These are phyloP conservation scores for Amiota minor DNA, from an alignment of 2,888 invertebrate species.

Conservation along the genomic window DNA sequence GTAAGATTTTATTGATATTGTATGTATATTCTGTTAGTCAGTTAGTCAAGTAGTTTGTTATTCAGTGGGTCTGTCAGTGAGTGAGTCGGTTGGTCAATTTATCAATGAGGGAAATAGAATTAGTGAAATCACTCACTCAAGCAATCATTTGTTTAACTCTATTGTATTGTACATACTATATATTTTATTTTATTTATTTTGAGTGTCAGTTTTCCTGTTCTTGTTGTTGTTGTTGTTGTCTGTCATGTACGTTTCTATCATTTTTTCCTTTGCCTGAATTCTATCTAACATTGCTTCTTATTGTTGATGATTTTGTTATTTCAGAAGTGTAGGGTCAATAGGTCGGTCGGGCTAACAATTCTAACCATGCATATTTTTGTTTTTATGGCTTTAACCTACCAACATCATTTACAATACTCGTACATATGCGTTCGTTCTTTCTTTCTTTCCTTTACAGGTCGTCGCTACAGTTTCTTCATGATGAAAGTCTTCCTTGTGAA, in stretches of 20 bases:
- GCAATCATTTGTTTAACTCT: background rate
- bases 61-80: background rate
- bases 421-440: constrained; percentile 10
- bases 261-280: constrained; percentile 1
- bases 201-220: background rate
- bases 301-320: background rate
- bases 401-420: background rate
- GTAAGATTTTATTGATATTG: constrained; percentile 44
- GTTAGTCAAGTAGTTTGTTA: background rate
- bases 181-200: background rate
- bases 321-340: too few species aligned
- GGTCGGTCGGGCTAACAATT: background rate
- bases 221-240: too few species aligned
- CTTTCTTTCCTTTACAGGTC: constrained; percentile 52
- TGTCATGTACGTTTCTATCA: background rate
- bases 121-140: background rate
- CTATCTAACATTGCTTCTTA: background rate
- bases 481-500: constrained; percentile 69
- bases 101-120: background rate
- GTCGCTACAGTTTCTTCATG: constrained; percentile 68
- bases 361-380: background rate
- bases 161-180: background rate
- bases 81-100: background rate
- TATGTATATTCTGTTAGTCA: background rate
- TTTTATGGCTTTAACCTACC: background rate